A percentile compares a stretch with the other conserved stretches of the same genome.
These are phyloP conservation scores for Ptychadena robeensis DNA, from an alignment of 2,797 vertebrate genomes.

Conservation along the genomic window DNA sequence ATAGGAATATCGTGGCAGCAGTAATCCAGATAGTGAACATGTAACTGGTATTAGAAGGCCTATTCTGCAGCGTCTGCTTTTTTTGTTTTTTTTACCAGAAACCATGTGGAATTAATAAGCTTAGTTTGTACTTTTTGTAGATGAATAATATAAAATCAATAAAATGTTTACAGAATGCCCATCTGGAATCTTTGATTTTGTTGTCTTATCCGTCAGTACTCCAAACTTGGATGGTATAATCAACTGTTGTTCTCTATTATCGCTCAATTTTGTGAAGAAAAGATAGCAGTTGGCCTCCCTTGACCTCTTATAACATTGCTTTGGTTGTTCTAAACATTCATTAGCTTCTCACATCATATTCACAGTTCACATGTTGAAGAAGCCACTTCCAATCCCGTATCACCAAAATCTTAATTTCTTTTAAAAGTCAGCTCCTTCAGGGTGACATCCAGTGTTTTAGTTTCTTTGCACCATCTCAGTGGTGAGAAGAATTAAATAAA, in stretches of 20 bases:
- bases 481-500: slow-evolving; percentile 18
- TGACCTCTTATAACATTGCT: slow-evolving; percentile 18
- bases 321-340: slow-evolving; percentile 26
- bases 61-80: slow-evolving; percentile 24
- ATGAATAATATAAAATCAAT: slow-evolving; percentile 36
- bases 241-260: slow-evolving; percentile 26
- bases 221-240: slow-evolving; percentile 4
- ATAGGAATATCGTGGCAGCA: slow-evolving; percentile 13
- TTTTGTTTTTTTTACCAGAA: slow-evolving; percentile 34
- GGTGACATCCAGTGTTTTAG: slow-evolving; percentile 23
- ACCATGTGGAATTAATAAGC: slow-evolving; percentile 18
- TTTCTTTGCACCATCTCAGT: slow-evolving; percentile 10
- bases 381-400: slow-evolving; percentile 27
- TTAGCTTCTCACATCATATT: slow-evolving; percentile 36
- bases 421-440: not conserved
- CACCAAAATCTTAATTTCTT: slow-evolving; percentile 24
- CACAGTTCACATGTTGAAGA: slow-evolving; percentile 43
- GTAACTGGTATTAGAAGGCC: slow-evolving; percentile 29
- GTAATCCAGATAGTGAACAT: slow-evolving; percentile 12
- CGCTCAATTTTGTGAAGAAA: slow-evolving; percentile 47
- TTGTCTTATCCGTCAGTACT: slow-evolving; percentile 27
- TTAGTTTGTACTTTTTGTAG: slow-evolving; percentile 10
- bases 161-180: slow-evolving; percentile 23
- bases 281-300: slow-evolving; percentile 16
- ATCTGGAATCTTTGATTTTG: not conserved